Conservation (phyloP, 2,888 invertebrate genomes). For the Noctua janthina region DNA sequence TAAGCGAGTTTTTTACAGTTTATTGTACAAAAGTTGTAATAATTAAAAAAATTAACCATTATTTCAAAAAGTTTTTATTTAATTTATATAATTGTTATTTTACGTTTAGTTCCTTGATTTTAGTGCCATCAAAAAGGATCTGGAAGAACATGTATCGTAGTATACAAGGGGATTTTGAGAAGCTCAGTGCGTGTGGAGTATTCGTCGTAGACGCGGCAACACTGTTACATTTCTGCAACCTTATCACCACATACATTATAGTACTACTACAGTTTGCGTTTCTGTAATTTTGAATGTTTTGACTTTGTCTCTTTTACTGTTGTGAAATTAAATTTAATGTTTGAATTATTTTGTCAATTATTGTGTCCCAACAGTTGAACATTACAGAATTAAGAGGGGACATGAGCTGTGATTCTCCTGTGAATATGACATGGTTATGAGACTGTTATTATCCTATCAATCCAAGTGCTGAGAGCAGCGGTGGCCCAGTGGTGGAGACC, state of each 20-base stretch:
- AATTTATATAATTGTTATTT: too few species aligned
- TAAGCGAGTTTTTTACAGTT: too few species aligned
- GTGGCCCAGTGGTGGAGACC: too few species aligned
- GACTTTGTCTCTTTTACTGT: not conserved
- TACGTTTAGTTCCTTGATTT: conserved; percentile 2
- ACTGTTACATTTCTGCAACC: conserved; percentile 32
- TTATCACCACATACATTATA: conserved; percentile 44
- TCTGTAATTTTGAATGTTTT: conserved; percentile 12
- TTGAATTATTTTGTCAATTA: not conserved
- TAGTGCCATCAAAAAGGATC: conserved; percentile 35
- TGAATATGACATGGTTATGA: too few species aligned
- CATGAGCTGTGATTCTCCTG: too few species aligned
- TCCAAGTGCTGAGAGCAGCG: too few species aligned
- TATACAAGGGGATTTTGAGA: conserved; percentile 35
- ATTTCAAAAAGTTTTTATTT: too few species aligned
- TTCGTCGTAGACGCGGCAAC: conserved; percentile 43
- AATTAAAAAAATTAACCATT: too few species aligned
- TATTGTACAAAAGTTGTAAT: too few species aligned
- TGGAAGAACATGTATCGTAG: conserved; percentile 50
- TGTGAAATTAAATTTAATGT: not conserved
- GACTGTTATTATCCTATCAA: too few species aligned
- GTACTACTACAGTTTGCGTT: conserved; percentile 49
- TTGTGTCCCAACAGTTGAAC: not conserved
- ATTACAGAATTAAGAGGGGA: too few species aligned
- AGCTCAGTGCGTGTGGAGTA: conserved; percentile 36